Percentiles rank a stretch among this genome's conserved stretches.
Conservation (phyloP, 37 sponge, comb jelly and placozoan species). For the Geodia barretti region DNA sequence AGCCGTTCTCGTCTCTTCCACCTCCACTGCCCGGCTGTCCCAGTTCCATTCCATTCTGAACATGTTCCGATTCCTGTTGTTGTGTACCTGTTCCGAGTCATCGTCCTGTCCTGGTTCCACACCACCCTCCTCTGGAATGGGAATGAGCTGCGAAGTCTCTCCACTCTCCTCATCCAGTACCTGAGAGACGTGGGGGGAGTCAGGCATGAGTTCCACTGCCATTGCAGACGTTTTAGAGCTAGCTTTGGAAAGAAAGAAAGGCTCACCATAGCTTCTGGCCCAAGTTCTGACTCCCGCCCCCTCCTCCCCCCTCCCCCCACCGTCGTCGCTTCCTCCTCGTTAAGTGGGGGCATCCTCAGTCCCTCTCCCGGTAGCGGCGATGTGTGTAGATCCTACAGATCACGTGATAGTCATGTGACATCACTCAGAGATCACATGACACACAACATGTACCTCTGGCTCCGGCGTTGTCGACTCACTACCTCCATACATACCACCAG, state of each 20-base stretch:
- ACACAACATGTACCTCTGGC: conserved; percentile 11
- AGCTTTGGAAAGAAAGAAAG: too few relatives aligned
- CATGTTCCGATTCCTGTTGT: neutral
- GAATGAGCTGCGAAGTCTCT: neutral
- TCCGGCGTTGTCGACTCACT: conserved; percentile 30
- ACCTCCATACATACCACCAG: conserved; percentile 38
- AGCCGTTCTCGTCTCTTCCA: neutral
- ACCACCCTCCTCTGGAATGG: conserved; percentile 27
- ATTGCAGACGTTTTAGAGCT: too few relatives aligned
- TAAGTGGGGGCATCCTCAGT: neutral
- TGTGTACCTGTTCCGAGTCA: neutral
- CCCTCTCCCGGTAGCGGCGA: neutral
- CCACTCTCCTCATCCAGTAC: conserved; percentile 8
- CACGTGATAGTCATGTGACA: neutral
- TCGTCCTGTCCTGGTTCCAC: neutral
- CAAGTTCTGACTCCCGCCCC: neutral
- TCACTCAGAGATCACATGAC: neutral
- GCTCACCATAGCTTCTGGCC: neutral
- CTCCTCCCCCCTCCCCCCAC: neutral
- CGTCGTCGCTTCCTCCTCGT: neutral
- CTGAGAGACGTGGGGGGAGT: neutral
- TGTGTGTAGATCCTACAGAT: neutral
- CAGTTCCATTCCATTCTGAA: neutral
- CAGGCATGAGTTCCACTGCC: neutral
- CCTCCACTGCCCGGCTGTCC: conserved; percentile 4